Evolutionary conservation across 2,888 invertebrate species (phyloP).

Genomic region (Alentia gelatinosa): DNA sequence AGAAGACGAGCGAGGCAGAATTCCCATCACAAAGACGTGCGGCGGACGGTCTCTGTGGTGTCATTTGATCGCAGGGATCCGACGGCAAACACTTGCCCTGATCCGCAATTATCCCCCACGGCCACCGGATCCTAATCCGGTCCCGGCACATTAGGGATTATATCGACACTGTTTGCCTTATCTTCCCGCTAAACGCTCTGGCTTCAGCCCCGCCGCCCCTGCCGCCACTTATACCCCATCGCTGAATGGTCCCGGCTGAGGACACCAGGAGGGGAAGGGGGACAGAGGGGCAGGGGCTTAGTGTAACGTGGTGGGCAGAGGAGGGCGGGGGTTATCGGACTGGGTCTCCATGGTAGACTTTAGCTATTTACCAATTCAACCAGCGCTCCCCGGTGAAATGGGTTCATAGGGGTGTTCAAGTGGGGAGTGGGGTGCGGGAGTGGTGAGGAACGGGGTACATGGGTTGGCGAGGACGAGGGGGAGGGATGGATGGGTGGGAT

Average conservation of each 20-base stretch:
- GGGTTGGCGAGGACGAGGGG: neutral
- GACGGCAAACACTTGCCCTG: conserved; percentile 48
- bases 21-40: neutral
- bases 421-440: neutral
- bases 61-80: conserved; percentile 41
- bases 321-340: neutral
- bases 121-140: conserved; percentile 50
- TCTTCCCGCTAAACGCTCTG: conserved; percentile 4
- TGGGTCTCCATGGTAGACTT: too few species aligned
- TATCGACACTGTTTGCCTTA: conserved; percentile 52
- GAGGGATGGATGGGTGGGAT: neutral
- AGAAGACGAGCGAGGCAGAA: too few species aligned
- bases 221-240: neutral
- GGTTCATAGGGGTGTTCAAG: neutral
- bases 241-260: too few species aligned
- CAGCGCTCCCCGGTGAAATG: too few species aligned
- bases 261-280: neutral
- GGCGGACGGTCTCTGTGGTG: neutral
- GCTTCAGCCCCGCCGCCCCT: neutral
- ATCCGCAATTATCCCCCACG: conserved; percentile 51
- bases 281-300: neutral
- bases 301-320: neutral
- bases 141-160: conserved; percentile 34
- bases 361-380: too few species aligned
- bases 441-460: neutral